phyloP scores from a whole-genome alignment of 2,113 vertebrate genomes.

The Nothobranchius kuhntae region DNA sequence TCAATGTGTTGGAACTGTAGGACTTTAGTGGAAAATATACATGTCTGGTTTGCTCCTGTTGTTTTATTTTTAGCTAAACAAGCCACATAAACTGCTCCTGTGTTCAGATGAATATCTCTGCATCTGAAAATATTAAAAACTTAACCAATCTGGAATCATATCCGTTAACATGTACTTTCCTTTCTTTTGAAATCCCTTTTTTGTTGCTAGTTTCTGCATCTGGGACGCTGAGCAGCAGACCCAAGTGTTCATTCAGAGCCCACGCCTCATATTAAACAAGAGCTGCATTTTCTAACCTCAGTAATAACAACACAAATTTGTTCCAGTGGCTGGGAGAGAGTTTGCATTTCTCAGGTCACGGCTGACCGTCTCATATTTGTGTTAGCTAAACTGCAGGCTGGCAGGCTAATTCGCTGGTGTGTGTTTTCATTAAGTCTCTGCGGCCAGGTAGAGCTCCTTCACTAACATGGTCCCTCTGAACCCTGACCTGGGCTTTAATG shows the following conservation, averaged over 20 bases:
- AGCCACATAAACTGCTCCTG: background rate
- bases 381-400: slow-evolving; percentile 56
- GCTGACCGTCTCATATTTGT: slow-evolving; percentile 64
- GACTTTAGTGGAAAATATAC: no score
- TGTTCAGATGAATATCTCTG: background rate
- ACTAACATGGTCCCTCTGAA: slow-evolving; percentile 50
- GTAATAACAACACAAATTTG: slow-evolving; percentile 43
- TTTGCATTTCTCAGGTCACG: slow-evolving; percentile 41
- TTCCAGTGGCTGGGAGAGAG: slow-evolving; percentile 32
- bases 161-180: background rate
- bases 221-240: background rate
- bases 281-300: slow-evolving; percentile 12
- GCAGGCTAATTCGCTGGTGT: slow-evolving; percentile 63
- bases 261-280: slow-evolving; percentile 20
- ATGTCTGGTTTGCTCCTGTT: no score
- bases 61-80: background rate
- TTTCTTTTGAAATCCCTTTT: background rate
- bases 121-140: background rate
- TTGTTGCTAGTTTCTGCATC: background rate
- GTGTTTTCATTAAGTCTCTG: slow-evolving; percentile 67
- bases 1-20: no score
- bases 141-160: no score
- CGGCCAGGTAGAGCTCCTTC: slow-evolving; percentile 46
- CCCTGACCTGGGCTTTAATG: slow-evolving; percentile 59
- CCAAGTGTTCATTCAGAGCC: background rate